Evolutionary conservation across 2,797 vertebrate species (phyloP), one percentile per base, ranked within the genome.

Genomic region (Diplodus puntazzo): DNA sequence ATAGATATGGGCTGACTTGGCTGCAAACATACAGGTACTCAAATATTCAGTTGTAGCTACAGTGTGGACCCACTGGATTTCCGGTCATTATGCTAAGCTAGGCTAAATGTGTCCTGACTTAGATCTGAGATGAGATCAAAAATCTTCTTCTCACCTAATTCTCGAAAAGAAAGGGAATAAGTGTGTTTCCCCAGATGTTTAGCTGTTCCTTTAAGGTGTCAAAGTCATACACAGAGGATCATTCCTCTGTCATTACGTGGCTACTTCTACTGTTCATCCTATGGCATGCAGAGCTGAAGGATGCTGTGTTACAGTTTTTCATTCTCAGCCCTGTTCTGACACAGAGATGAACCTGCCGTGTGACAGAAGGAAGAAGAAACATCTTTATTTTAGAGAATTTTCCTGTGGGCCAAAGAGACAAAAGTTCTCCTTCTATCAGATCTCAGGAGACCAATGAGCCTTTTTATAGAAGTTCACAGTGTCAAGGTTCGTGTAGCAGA

Each of bases 231-330:
- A 39, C 34, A 39, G 34, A 42, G 30, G 52, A 50, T 50, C 20
- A 16, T 54, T 17, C 18, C 18, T 20, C 46, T 55, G 11, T 46
- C n/a, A 50, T 72, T 66, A 61, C 52, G 12, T 49, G 43, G 1
- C 45, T 62, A 2, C 53, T 69, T 80, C 18, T 42, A 53, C 55
- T 16, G 21, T 71, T 48, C 7, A 5, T 63, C 50, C 42, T 55
- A 42, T 69, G 21, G n/a, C 66, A 66, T 49, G 49, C 3, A 49
- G 64, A 80, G 59, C 50, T 59, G 48, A 73, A 58, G 8, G 60
- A 61, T 50, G 67, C 63, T 72, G 27, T 73, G 10, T 68, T n/a
- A 20, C 59, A 53, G 54, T 45, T 3, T 75, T 75, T 80, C 43
- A 49, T 34, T 53, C n/a, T 63, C 52, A 49, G 66, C 54, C 7